Percentiles rank a stretch among this genome's conserved stretches.
These are phyloP conservation scores for Montipora foliosa DNA, from an alignment of 64 coral and sea anemone genomes.

Conservation along the genomic window DNA sequence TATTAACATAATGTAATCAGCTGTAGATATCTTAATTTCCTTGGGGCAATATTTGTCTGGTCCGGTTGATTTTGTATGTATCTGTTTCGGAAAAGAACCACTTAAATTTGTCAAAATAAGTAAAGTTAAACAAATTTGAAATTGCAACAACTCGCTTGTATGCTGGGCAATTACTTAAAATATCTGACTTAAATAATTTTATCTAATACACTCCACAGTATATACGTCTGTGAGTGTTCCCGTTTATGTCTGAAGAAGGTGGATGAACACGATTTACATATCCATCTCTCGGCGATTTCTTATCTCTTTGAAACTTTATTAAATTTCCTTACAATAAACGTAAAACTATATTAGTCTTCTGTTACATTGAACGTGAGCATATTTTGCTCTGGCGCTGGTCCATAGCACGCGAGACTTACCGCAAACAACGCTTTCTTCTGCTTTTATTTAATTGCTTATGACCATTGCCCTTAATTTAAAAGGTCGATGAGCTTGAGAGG, in stretches of 20 bases:
- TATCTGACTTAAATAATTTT: not conserved
- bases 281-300: too few relatives aligned
- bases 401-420: too few relatives aligned
- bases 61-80: not conserved
- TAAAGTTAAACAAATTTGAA: not conserved
- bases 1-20: conserved; percentile 9
- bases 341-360: too few relatives aligned
- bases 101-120: not conserved
- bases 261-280: too few relatives aligned
- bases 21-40: not conserved
- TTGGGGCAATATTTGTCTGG: not conserved
- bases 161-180: not conserved
- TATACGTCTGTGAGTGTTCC: not conserved
- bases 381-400: too few relatives aligned
- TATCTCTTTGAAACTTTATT: too few relatives aligned
- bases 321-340: too few relatives aligned
- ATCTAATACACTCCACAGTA: not conserved
- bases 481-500: not conserved
- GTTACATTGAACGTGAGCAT: too few relatives aligned
- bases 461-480: conserved; percentile 6
- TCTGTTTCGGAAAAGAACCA: conserved; percentile 14
- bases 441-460: not conserved
- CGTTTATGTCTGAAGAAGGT: too few relatives aligned
- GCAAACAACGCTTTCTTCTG: too few relatives aligned
- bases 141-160: not conserved